Percentiles rank a stretch among this genome's conserved stretches.
These are phyloP conservation scores for Brevimyrus niger DNA, from an alignment of 2,113 vertebrate genomes.

Conservation along the genomic window DNA sequence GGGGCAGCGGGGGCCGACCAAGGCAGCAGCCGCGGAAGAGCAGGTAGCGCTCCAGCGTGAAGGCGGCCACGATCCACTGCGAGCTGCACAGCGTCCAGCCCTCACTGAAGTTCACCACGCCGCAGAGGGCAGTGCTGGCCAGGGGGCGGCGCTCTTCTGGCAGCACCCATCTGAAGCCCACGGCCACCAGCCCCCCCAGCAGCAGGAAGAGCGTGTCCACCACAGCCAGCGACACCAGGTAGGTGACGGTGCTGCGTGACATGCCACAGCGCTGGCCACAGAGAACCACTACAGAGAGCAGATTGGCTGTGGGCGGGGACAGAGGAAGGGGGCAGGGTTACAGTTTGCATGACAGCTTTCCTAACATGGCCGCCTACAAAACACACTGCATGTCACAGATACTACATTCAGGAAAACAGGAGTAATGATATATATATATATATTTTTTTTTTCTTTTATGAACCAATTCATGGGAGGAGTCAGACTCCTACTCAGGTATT, in stretches of 20 bases:
- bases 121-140: neutral
- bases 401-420: neutral
- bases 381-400: neutral
- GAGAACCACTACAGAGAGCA: conserved; percentile 20
- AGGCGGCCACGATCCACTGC: conserved; percentile 24
- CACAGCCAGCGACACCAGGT: conserved; percentile 24
- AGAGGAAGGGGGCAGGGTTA: neutral
- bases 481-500: neutral
- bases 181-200: conserved; percentile 20
- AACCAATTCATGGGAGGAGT: neutral
- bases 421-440: neutral
- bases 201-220: conserved; percentile 29
- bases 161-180: neutral
- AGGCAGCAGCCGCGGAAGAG: neutral
- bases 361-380: neutral
- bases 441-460: neutral
- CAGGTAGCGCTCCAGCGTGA: conserved; percentile 29
- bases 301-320: conserved; percentile 16
- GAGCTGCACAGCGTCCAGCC: conserved; percentile 24
- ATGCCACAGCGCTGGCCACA: conserved; percentile 18
- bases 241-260: conserved; percentile 25
- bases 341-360: neutral
- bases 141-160: neutral
- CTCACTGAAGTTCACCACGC: conserved; percentile 21
- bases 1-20: neutral